Evolutionary conservation across 2,113 vertebrate genomes (phyloP), one percentile per base, ranked within the genome.

Genomic region (Gadus macrocephalus): DNA sequence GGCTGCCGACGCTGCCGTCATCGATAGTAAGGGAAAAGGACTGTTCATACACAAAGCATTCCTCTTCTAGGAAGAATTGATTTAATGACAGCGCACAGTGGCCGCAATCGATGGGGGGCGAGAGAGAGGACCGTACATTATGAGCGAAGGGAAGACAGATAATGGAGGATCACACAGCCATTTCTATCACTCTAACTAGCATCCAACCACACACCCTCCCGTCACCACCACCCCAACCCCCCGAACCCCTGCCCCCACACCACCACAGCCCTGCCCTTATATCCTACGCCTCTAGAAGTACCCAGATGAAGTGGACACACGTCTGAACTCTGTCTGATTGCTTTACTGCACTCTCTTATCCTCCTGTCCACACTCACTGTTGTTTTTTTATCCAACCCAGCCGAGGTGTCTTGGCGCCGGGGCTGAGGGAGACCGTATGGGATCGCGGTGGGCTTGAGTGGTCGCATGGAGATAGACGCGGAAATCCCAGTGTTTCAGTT

Each of bases 1-100:
- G 31, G 31, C 16, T 69, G 81, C 60, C 35, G 63, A 80, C 71
- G 14, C 31, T 35, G 31, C 31, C 31, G 73, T 82, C 79, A 77
- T 77, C 81, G 84, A 89, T 87, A 76, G 85, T 78, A 73, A 77
- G 80, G 84, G 86, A 82, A 83, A 85, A 85, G 83, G 81, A 75
- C 83, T 85, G 78, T 84, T 86, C 88, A 88, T 86, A 87, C 83
- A 90, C 86, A 90, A 89, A 91, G 79, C 85, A 88, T 91, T 90
- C 85, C 82, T 92, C 86, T 88, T 86, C 83, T 86, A 70, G 73
- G 83, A 83, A 85, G 80, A 86, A 92, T 90, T 89, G 91, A 91
- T 91, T 91, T 91, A 89, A 89, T 86, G 90, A 89, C 89, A 89
- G 75, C 82, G 77, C 86, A 78, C 86, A 74, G 77, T 86, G 82